Base-by-base conservation (phyloP, 1,140 invertebrate genomes). In the Rhysida immarginata region DNA sequence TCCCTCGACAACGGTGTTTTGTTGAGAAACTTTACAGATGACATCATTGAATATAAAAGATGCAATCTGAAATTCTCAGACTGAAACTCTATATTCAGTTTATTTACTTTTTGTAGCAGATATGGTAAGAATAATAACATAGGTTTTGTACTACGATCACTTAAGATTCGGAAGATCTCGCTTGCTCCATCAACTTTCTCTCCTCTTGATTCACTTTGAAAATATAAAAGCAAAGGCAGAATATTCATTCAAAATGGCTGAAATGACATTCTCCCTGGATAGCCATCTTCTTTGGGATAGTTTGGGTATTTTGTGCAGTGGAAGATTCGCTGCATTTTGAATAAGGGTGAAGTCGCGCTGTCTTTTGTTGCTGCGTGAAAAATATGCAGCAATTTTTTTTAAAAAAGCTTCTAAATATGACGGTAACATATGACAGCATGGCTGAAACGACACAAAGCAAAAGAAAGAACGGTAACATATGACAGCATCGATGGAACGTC, bases 281-380 rank as follows among this genome's bases (percentile, higher is more conserved):
- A 52, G 49, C 49, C 49, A 52, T 20, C 45, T 18, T 46, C 14
- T 52, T 25, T 52, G 49, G 8, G 49, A 11, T 13, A 52, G 18
- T 26, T 52, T 52, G 11, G 25, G 49, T 3, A 52, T 52, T 52
- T 26, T 52, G 24, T 52, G 49, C 2, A 11, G 20, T n/a, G 13
- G 20, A 35, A 8, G 5, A 35, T 35, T 35, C 5, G 16, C 29
- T 16, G 16, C 29, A 8, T 35, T 16, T 35, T 35, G 29, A 35
- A 35, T 8, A 35, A 35, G 29, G 29, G 16, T 5, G 29, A 35
- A 35, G 29, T 35, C 29, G 29, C 29, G 16, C 16, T 35, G 16
- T 35, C 29, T 35, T 35, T 35, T 35, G 29, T 16, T 35, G 29
- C 29, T 35, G 29, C 29, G 29, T 35, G 29, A 35, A 35, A 35